Conservation (phyloP, 2,888 invertebrate genomes). For the Mythimna loreyi region DNA sequence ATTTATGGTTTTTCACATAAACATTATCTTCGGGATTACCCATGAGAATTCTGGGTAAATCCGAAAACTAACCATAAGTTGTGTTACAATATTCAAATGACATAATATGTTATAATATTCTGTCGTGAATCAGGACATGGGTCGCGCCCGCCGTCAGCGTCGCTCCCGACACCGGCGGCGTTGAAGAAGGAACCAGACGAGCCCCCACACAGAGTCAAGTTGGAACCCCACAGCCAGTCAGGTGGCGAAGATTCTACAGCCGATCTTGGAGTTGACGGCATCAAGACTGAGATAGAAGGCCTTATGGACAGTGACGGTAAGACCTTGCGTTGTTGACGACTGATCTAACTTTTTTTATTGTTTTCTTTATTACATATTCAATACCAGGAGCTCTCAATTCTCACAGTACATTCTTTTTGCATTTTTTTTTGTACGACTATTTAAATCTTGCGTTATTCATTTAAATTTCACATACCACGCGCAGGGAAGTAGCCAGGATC, state of each 20-base stretch:
- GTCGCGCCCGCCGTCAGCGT: conserved; percentile 88
- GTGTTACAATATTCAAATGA: not conserved
- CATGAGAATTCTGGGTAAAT: not conserved
- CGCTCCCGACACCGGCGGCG: conserved; percentile 88
- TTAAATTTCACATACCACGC: not conserved
- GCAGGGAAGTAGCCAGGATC: not conserved
- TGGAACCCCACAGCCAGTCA: conserved; percentile 86
- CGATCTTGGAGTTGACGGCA: conserved; percentile 87
- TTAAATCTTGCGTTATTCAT: not conserved
- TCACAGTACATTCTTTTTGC: too few relatives aligned
- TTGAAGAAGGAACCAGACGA: conserved; percentile 89
- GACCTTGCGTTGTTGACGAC: not conserved
- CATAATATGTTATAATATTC: too few relatives aligned
- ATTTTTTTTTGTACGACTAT: not conserved
- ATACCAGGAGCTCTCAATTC: not conserved
- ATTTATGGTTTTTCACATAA: not conserved
- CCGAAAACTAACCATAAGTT: not conserved
- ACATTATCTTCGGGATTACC: not conserved
- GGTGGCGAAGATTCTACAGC: conserved; percentile 81
- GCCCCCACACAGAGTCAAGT: conserved; percentile 84
- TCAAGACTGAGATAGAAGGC: conserved; percentile 90
- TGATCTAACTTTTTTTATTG: not conserved
- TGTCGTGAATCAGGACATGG: conserved; percentile 81
- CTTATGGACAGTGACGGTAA: conserved; percentile 89
- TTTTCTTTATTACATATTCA: not conserved